Evolutionary conservation across 2,888 invertebrate genomes (phyloP).

Genomic region (Diabrotica balteata): DNA sequence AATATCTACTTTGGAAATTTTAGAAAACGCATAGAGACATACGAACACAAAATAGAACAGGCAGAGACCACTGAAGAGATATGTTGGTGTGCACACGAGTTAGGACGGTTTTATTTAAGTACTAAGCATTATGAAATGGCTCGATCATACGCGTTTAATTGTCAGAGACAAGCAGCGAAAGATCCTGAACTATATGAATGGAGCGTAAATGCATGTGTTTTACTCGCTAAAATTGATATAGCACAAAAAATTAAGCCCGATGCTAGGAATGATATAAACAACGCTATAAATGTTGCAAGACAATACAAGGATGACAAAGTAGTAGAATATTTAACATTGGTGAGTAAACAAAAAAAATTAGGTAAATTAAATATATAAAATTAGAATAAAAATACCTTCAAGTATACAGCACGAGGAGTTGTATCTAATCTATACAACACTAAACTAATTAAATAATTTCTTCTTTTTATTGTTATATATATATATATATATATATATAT

Average conservation of each 20-base stretch:
- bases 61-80: slow-evolving; percentile 56
- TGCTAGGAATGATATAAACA: slow-evolving; percentile 56
- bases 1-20: neutral
- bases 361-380: no score
- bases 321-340: slow-evolving; percentile 50
- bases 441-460: no score
- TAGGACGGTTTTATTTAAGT: slow-evolving; percentile 48
- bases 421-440: no score
- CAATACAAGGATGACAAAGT: slow-evolving; percentile 54
- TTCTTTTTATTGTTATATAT: no score
- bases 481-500: no score
- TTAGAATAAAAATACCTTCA: no score
- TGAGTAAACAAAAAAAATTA: slow-evolving; percentile 26
- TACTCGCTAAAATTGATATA: slow-evolving; percentile 60
- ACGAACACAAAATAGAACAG: slow-evolving; percentile 49
- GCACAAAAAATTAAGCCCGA: slow-evolving; percentile 61
- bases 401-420: no score
- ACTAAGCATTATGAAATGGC: neutral
- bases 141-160: neutral
- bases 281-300: slow-evolving; percentile 50
- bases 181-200: slow-evolving; percentile 53
- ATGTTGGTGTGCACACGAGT: slow-evolving; percentile 61
- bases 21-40: slow-evolving; percentile 50
- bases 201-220: slow-evolving; percentile 59
- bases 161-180: neutral